These are phyloP conservation scores for Euzetes globulus DNA, from an alignment of 2,888 invertebrate genomes.

Conservation along the genomic window DNA sequence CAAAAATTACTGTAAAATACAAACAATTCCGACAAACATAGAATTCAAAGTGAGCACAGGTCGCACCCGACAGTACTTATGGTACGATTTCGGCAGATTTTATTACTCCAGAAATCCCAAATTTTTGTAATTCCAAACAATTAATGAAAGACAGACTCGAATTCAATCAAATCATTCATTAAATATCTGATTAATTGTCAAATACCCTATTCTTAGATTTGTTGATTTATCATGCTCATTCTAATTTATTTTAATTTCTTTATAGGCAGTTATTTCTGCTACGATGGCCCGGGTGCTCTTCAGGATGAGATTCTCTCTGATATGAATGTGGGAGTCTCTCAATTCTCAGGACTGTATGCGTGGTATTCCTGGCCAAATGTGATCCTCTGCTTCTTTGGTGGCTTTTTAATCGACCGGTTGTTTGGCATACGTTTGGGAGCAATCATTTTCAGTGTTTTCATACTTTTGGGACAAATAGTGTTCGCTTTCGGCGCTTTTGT, in stretches of 20 bases:
- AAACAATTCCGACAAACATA: background rate
- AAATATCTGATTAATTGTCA: background rate
- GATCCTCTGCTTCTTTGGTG: slow-evolving; percentile 87
- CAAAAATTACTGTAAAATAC: background rate
- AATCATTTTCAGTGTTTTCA: slow-evolving; percentile 77
- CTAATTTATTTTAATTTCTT: slow-evolving; percentile 45
- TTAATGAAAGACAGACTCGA: too few species aligned
- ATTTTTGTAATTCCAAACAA: background rate
- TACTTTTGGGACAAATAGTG: slow-evolving; percentile 73
- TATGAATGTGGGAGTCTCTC: slow-evolving; percentile 66
- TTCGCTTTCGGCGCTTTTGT: slow-evolving; percentile 76
- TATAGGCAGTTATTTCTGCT: slow-evolving; percentile 91
- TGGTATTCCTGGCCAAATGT: slow-evolving; percentile 98
- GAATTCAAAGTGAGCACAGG: slow-evolving; percentile 14
- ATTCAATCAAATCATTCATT: background rate
- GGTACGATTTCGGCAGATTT: background rate
- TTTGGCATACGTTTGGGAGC: slow-evolving; percentile 91
- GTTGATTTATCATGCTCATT: background rate
- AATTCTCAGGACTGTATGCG: slow-evolving; percentile 80
- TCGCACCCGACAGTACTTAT: background rate
- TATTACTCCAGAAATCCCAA: background rate
- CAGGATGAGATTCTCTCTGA: slow-evolving; percentile 78
- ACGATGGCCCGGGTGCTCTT: slow-evolving; percentile 89
- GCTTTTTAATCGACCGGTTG: slow-evolving; percentile 86
- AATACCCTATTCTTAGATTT: background rate